phyloP scores from a whole-genome alignment of 2,113 vertebrate species.

The Saguinus imperator region DNA sequence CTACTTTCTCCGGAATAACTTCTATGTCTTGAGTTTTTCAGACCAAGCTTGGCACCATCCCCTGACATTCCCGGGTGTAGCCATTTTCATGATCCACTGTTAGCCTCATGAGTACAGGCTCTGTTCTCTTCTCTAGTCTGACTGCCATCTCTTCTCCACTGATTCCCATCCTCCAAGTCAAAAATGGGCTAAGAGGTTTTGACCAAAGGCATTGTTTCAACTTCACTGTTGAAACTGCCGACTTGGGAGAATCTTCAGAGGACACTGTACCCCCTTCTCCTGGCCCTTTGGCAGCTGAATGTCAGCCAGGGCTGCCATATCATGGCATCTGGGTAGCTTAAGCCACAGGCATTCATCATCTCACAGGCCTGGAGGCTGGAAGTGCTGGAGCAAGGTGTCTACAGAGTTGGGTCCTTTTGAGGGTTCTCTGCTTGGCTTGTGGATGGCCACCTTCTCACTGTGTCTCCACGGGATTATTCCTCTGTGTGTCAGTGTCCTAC shows the following conservation, averaged over 20 bases:
- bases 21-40: not conserved
- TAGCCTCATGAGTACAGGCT: accelerated
- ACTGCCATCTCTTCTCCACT: not conserved
- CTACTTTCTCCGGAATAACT: not conserved
- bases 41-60: not conserved
- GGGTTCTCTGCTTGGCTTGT: not conserved
- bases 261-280: not conserved
- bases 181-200: not conserved
- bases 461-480: not conserved
- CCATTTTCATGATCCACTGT: accelerated
- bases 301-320: not conserved
- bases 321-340: not conserved
- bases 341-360: not conserved
- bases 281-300: not conserved
- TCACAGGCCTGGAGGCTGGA: not conserved
- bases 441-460: not conserved
- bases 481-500: not conserved
- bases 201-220: not conserved
- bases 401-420: not conserved
- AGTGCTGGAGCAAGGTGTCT: accelerated
- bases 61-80: too few species aligned
- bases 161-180: not conserved
- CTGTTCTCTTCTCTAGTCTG: not conserved
- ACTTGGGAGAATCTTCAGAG: not conserved
- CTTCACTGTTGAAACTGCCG: not conserved